These are phyloP conservation scores for Ctenosaura bakeri DNA, from an alignment of 2,797 vertebrate species.

Conservation along the genomic window DNA sequence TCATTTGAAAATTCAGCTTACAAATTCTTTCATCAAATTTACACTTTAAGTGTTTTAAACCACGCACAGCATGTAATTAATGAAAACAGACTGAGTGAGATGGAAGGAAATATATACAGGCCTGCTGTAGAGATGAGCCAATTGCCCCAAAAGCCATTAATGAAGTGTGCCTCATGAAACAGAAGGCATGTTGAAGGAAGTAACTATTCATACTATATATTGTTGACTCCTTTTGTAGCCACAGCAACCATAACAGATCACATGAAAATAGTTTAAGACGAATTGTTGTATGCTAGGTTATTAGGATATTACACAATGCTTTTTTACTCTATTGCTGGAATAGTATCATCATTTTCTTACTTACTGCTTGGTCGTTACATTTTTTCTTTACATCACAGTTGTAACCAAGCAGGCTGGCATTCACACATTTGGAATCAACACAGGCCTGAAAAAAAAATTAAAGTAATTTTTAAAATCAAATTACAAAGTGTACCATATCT, in stretches of 20 bases:
- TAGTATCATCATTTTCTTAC: conserved; percentile 50
- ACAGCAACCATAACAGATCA: background rate
- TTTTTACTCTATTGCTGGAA: background rate
- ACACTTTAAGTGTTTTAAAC: background rate
- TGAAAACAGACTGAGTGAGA: background rate
- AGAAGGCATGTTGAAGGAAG: background rate
- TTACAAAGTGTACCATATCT: background rate
- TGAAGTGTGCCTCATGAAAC: background rate
- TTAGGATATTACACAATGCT: background rate
- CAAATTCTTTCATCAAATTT: too few species aligned
- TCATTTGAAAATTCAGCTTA: too few species aligned
- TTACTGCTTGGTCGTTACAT: conserved; percentile 86
- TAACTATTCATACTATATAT: background rate
- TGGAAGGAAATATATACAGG: background rate
- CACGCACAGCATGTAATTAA: background rate
- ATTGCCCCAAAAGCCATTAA: background rate
- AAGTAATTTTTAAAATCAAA: conserved; percentile 37
- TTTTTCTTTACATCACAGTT: conserved; percentile 81
- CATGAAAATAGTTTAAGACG: background rate
- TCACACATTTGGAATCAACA: conserved; percentile 83
- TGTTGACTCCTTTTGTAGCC: background rate
- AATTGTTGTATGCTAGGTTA: background rate
- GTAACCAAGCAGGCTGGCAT: conserved; percentile 81
- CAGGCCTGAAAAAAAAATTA: conserved; percentile 82
- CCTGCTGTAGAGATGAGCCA: background rate